Evolutionary conservation across 2,888 invertebrate species (phyloP).

Genomic region (Endotricha flammealis): DNA sequence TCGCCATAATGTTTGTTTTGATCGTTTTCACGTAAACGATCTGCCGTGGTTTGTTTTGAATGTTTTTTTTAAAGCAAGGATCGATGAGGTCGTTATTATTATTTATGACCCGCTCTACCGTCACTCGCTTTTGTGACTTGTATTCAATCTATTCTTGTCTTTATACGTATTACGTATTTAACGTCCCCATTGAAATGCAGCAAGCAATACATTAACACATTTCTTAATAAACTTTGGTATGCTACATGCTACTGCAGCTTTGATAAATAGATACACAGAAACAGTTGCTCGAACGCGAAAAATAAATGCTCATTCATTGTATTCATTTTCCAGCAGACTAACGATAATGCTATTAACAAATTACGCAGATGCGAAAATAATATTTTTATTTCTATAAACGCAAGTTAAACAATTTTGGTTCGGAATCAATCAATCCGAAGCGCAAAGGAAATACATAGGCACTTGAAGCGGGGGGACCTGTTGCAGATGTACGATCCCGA

Average conservation of each 20-base stretch:
- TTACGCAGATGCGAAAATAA: too few species aligned
- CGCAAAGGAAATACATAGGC: constrained; percentile 21
- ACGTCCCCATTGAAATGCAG: constrained; percentile 3
- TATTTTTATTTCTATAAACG: too few species aligned
- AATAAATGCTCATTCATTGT: too few species aligned
- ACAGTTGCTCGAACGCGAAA: too few species aligned
- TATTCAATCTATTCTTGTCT: constrained; percentile 14
- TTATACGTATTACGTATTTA: constrained; percentile 7
- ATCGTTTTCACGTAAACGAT: constrained; percentile 67
- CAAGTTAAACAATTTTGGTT: too few species aligned
- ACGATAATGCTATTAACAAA: too few species aligned
- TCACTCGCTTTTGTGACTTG: constrained; percentile 19
- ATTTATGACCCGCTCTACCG: constrained; percentile 35
- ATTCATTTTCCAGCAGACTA: too few species aligned
- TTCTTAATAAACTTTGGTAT: not conserved
- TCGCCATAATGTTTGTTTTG: constrained; percentile 68
- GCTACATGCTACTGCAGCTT: too few species aligned
- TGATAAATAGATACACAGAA: too few species aligned
- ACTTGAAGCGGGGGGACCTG: constrained; percentile 45
- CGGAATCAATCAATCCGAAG: constrained; percentile 9
- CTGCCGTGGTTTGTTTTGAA: constrained; percentile 47
- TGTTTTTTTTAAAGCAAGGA: constrained; percentile 37
- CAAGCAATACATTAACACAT: constrained; percentile 2
- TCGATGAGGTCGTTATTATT: constrained; percentile 48
- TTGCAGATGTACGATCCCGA: constrained; percentile 47